These are phyloP conservation scores for Eupeodes latifasciatus DNA, from an alignment of 2,888 invertebrate genomes.

Conservation along the genomic window DNA sequence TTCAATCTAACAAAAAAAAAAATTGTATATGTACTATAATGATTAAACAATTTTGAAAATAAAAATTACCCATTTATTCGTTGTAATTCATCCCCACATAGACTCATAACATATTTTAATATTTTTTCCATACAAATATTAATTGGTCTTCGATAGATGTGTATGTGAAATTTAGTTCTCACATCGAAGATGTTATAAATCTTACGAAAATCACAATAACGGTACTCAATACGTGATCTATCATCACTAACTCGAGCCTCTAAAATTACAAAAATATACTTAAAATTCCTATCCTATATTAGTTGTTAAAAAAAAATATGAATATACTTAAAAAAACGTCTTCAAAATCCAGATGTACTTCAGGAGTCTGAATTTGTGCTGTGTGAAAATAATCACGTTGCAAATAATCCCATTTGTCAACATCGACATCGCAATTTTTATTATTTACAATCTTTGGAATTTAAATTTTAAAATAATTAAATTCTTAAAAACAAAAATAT, in stretches of 20 bases:
- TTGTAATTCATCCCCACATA: constrained; percentile 1
- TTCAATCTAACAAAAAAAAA: constrained; percentile 21
- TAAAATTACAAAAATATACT: constrained; percentile 50
- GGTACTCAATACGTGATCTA: constrained; percentile 83
- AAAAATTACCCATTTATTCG: constrained; percentile 47
- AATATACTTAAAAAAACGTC: constrained; percentile 79
- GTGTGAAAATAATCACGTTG: constrained; percentile 85
- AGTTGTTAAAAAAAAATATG: background rate
- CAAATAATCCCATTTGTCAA: constrained; percentile 89
- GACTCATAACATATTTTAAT: constrained; percentile 17
- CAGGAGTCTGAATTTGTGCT: constrained; percentile 43
- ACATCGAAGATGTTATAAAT: constrained; percentile 85
- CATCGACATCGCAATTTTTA: constrained; percentile 86
- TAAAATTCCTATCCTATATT: background rate
- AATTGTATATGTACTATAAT: background rate
- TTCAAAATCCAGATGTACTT: constrained; percentile 79
- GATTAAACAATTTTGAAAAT: background rate
- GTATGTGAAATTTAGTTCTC: constrained; percentile 84
- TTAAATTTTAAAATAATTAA: background rate
- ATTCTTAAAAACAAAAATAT: background rate
- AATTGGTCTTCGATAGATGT: constrained; percentile 84
- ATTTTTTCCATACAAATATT: constrained; percentile 47
- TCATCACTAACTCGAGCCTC: constrained; percentile 79
- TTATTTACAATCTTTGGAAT: constrained; percentile 86
- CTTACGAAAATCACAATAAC: constrained; percentile 84